These are phyloP conservation scores for Ancistrus triradiatus DNA, from an alignment of 2,113 vertebrate species.

Conservation along the genomic window DNA sequence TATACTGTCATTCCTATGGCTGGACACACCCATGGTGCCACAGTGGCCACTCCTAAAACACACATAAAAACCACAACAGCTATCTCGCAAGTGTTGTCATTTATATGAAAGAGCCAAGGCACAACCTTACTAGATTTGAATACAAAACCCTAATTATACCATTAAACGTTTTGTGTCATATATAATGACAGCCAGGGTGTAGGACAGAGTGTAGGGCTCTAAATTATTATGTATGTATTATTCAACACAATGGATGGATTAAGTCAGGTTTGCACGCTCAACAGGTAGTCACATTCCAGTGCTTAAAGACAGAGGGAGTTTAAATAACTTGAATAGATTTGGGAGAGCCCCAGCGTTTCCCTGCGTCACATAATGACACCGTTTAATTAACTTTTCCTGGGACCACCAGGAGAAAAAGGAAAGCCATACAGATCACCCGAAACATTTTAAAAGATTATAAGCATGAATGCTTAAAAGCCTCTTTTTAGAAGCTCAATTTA, in stretches of 20 bases:
- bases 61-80: slow-evolving; percentile 12
- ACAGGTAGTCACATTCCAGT: slow-evolving; percentile 46
- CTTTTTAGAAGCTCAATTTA: slow-evolving; percentile 52
- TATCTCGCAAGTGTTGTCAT: background rate
- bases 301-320: slow-evolving; percentile 48
- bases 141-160: slow-evolving; percentile 18
- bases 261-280: slow-evolving; percentile 21
- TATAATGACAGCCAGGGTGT: slow-evolving; percentile 30
- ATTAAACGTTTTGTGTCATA: slow-evolving; percentile 10
- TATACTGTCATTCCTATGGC: background rate
- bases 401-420: slow-evolving; percentile 43
- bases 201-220: slow-evolving; percentile 16
- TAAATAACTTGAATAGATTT: slow-evolving; percentile 41
- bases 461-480: slow-evolving; percentile 42
- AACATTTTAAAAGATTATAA: slow-evolving; percentile 45
- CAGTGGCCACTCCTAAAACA: background rate
- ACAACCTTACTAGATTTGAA: background rate
- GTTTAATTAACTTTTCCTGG: slow-evolving; percentile 53
- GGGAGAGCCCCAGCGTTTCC: slow-evolving; percentile 42
- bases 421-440: slow-evolving; percentile 34
- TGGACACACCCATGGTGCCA: background rate
- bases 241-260: slow-evolving; percentile 23
- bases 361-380: slow-evolving; percentile 44
- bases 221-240: background rate
- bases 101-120: background rate